Evolutionary conservation across 2,888 invertebrate genomes (phyloP).

Genomic region (Dendrolimus pini): DNA sequence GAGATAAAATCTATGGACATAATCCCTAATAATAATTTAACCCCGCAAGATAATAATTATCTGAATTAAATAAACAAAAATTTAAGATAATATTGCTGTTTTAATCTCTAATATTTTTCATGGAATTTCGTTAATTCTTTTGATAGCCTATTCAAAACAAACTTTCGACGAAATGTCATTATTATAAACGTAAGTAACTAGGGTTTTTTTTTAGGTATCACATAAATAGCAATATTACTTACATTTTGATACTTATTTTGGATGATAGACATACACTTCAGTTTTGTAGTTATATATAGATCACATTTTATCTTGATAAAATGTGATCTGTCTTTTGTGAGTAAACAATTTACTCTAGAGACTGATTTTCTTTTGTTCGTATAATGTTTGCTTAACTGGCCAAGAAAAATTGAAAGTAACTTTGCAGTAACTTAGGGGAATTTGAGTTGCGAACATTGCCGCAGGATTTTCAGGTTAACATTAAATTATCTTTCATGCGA

Average conservation of each 20-base stretch:
- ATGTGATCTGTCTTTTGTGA: background rate
- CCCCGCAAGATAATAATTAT: too few relatives aligned
- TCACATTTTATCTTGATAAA: background rate
- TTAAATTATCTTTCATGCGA: background rate
- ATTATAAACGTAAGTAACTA: too few relatives aligned
- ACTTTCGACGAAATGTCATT: background rate
- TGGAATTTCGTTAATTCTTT: background rate
- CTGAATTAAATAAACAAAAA: too few relatives aligned
- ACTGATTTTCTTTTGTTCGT: slow-evolving; percentile 8
- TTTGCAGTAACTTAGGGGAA: background rate
- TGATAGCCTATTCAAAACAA: background rate
- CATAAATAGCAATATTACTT: too few relatives aligned
- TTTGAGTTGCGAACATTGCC: background rate
- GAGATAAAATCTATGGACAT: too few relatives aligned
- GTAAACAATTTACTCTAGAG: background rate
- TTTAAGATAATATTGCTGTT: too few relatives aligned
- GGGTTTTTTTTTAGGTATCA: too few relatives aligned
- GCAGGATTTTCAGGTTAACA: background rate
- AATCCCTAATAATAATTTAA: too few relatives aligned
- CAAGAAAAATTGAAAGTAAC: slow-evolving; percentile 2
- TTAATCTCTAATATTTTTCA: too few relatives aligned
- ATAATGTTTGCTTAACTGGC: background rate
- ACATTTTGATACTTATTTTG: too few relatives aligned
- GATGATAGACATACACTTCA: too few relatives aligned
- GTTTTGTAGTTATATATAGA: background rate